Evolutionary conservation across 2,113 vertebrate species (phyloP).

Genomic region (Pedetes capensis): DNA sequence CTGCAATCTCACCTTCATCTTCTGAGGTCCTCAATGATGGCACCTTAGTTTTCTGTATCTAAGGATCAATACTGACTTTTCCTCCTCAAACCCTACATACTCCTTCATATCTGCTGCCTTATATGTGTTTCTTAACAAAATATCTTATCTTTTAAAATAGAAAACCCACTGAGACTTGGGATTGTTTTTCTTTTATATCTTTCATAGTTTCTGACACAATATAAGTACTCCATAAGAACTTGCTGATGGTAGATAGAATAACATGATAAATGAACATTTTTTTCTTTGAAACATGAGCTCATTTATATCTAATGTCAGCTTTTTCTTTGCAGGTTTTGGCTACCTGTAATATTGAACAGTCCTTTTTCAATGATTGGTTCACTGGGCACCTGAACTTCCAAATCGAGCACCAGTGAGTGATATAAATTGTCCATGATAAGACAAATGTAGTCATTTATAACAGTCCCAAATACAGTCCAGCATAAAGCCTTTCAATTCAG

Average conservation of each 20-base stretch:
- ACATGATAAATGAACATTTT: not conserved
- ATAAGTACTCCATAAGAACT: not conserved
- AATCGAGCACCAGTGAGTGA: constrained; percentile 87
- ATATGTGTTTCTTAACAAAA: not conserved
- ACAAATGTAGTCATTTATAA: not conserved
- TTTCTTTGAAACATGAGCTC: not conserved
- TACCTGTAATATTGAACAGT: constrained; percentile 83
- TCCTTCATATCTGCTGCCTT: not conserved
- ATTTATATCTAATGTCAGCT: not conserved
- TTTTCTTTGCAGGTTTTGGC: constrained; percentile 71
- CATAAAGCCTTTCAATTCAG: not conserved
- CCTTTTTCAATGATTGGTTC: constrained; percentile 86
- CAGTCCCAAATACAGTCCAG: not conserved
- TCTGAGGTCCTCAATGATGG: not conserved
- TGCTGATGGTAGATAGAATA: not conserved
- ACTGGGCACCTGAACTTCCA: constrained; percentile 88
- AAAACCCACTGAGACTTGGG: not conserved
- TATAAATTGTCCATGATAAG: not conserved
- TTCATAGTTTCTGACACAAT: not conserved
- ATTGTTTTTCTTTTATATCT: not conserved
- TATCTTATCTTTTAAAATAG: not conserved
- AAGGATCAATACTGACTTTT: not conserved
- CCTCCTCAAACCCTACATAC: not conserved
- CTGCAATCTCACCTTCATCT: not conserved
- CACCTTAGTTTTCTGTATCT: not conserved